Evolutionary conservation across 2,797 vertebrate genomes (phyloP).

Genomic region (Cryptoblepharus egeriae): DNA sequence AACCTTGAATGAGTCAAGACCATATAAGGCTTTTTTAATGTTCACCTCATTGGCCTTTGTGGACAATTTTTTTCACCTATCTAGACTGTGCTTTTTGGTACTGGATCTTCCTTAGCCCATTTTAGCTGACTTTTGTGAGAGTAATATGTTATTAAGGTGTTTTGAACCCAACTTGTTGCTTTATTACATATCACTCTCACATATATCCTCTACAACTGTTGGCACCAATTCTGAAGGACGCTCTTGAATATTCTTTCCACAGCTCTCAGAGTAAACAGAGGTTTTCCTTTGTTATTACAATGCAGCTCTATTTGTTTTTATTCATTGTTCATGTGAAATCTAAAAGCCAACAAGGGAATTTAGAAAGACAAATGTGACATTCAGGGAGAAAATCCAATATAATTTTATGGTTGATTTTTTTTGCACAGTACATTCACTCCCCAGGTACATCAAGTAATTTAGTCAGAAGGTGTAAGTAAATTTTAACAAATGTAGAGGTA

Average conservation of each 20-base stretch:
- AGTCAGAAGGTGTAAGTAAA: conserved; percentile 33
- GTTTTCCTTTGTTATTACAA: conserved; percentile 18
- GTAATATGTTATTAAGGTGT: conserved; percentile 39
- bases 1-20: too few species aligned
- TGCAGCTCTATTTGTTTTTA: conserved; percentile 26
- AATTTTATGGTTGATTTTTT: conserved; percentile 1
- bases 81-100: too few species aligned
- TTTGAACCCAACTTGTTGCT: conserved; percentile 43
- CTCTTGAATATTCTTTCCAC: conserved; percentile 35
- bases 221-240: conserved; percentile 19
- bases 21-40: too few species aligned
- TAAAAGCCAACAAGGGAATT: conserved; percentile 21
- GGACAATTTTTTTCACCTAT: too few species aligned
- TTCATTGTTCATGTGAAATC: conserved; percentile 16
- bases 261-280: conserved; percentile 5
- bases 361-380: conserved; percentile 2
- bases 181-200: too few species aligned
- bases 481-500: neutral
- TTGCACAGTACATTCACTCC: conserved; percentile 25
- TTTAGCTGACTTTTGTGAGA: neutral
- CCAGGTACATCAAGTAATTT: conserved; percentile 18
- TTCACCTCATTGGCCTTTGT: too few species aligned
- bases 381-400: neutral
- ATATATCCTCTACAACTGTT: too few species aligned
- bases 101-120: neutral